Conservation (phyloP, 2,113 vertebrate genomes). For the Myotis lucifugus region DNA sequence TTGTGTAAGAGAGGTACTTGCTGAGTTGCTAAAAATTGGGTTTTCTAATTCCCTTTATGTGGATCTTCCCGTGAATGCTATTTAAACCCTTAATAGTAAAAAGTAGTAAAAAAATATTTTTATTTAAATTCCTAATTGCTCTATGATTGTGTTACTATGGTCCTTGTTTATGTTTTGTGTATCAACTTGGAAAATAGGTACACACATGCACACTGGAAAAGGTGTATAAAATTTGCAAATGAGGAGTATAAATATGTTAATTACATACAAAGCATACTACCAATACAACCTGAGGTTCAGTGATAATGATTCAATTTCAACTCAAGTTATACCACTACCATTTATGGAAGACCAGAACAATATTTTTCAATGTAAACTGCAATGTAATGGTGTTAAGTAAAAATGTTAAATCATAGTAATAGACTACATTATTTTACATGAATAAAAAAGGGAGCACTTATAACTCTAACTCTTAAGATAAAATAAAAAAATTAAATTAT, state of each 20-base stretch:
- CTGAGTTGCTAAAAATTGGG: background rate
- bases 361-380: background rate
- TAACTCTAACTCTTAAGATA: background rate
- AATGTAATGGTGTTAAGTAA: background rate
- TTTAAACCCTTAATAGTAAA: constrained; percentile 19
- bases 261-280: background rate
- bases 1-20: background rate
- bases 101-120: background rate
- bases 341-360: constrained; percentile 1
- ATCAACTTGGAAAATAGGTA: constrained; percentile 14
- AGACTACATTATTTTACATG: background rate
- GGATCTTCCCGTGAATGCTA: background rate
- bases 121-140: constrained; percentile 35
- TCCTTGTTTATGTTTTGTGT: background rate
- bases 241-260: background rate
- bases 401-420: background rate
- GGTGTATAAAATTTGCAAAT: constrained; percentile 31
- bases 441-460: background rate
- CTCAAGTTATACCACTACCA: background rate
- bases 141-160: background rate
- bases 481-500: constrained; percentile 5
- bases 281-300: background rate
- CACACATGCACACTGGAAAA: background rate
- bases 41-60: constrained; percentile 20
- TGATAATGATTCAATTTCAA: background rate